phyloP scores from a whole-genome alignment of 1,140 invertebrate genomes.

The Panulirus ornatus region DNA sequence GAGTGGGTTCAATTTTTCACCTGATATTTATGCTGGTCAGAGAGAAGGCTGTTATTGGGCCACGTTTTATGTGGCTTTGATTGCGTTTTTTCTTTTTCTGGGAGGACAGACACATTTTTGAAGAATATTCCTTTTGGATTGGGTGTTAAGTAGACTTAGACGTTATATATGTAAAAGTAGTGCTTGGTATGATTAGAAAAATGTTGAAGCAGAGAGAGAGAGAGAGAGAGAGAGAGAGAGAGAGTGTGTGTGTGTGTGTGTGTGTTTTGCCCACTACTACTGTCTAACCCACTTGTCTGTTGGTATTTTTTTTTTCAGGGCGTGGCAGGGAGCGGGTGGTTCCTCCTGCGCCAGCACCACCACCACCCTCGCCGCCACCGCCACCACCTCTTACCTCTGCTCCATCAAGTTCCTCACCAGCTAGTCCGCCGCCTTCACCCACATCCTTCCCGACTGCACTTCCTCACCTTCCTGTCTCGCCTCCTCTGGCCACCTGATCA shows the following conservation, averaged over 20 bases:
- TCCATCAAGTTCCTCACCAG: not conserved
- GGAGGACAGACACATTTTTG: too few species aligned
- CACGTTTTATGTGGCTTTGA: too few species aligned
- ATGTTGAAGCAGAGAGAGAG: too few species aligned
- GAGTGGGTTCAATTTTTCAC: too few species aligned
- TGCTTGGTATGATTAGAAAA: too few species aligned
- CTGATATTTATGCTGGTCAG: too few species aligned
- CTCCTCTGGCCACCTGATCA: not conserved
- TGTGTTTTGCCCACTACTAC: not conserved
- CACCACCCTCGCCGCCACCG: slow-evolving; percentile 21
- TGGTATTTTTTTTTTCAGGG: slow-evolving; percentile 5
- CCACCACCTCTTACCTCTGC: slow-evolving; percentile 12
- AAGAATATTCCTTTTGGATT: too few species aligned
- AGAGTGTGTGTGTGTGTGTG: not conserved
- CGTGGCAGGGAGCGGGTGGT: slow-evolving; percentile 14
- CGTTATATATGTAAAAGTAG: too few species aligned
- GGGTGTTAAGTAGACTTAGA: too few species aligned
- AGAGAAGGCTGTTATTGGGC: too few species aligned
- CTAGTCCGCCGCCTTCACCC: not conserved
- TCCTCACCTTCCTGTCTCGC: not conserved
- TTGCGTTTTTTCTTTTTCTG: too few species aligned
- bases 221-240: not conserved
- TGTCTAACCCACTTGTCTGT: not conserved
- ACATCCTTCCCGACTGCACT: not conserved
- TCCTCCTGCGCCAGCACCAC: slow-evolving; percentile 20